Conservation (phyloP, 2,797 vertebrate species). For the Cryptoprocta ferox region DNA sequence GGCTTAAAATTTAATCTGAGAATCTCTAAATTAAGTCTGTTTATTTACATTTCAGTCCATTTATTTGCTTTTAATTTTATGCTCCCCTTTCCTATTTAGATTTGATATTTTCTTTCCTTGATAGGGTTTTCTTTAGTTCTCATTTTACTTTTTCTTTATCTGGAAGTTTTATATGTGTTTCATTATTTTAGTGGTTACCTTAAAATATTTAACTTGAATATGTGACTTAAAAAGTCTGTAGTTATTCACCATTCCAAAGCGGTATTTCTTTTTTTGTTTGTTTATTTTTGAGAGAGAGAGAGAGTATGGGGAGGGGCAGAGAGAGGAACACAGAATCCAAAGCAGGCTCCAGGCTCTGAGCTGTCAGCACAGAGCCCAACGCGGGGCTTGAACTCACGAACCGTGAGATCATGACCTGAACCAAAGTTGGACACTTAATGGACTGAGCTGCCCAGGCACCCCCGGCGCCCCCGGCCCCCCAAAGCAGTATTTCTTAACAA, state of each 20-base stretch:
- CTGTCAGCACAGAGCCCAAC: too few species aligned
- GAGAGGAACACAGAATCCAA: too few species aligned
- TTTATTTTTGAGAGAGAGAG: too few species aligned
- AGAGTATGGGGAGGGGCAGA: too few species aligned
- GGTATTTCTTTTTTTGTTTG: not conserved
- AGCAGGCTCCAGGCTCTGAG: too few species aligned
- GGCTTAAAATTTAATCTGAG: not conserved
- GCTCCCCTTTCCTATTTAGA: not conserved
- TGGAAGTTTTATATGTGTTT: not conserved
- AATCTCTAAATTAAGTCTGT: not conserved
- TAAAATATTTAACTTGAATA: slow-evolving; percentile 11
- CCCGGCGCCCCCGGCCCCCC: accelerated
- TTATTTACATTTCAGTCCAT: not conserved
- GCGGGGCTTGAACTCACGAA: too few species aligned
- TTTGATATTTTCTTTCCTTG: not conserved
- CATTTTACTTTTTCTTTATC: not conserved
- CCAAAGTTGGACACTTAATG: too few species aligned
- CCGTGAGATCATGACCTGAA: too few species aligned
- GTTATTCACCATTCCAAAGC: not conserved
- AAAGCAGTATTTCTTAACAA: slow-evolving; percentile 1
- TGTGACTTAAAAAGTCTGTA: not conserved
- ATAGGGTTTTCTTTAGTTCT: not conserved
- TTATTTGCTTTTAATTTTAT: not conserved
- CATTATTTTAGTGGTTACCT: not conserved
- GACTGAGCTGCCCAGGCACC: too few species aligned